Percentiles rank a stretch among this genome's conserved stretches.
These are phyloP conservation scores for Leucophora obtusa DNA, from an alignment of 2,888 invertebrate species.

Conservation along the genomic window DNA sequence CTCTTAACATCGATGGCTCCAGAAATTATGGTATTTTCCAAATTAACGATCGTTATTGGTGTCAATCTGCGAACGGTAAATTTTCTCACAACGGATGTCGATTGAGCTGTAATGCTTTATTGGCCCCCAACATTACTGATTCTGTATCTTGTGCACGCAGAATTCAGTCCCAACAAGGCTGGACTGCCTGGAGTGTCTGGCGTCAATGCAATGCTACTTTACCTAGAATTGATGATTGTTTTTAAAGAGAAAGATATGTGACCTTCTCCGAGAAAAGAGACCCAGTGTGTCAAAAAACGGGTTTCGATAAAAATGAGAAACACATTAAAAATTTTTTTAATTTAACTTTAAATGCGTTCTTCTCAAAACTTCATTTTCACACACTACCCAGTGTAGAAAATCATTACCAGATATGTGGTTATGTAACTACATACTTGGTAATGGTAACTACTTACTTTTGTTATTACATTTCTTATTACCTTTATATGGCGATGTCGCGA, in stretches of 20 bases:
- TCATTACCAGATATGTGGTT: too few species aligned
- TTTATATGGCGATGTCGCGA: too few species aligned
- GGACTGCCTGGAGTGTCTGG: slow-evolving; percentile 73
- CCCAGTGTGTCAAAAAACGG: too few species aligned
- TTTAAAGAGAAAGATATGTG: slow-evolving; percentile 15
- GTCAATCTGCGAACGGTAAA: slow-evolving; percentile 68
- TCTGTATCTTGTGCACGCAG: slow-evolving; percentile 72
- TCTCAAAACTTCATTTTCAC: too few species aligned
- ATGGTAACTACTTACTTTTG: too few species aligned
- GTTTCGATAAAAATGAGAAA: too few species aligned
- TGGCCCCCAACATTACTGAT: slow-evolving; percentile 71
- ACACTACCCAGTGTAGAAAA: too few species aligned
- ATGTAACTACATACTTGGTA: too few species aligned
- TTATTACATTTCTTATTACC: too few species aligned
- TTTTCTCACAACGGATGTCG: slow-evolving; percentile 72
- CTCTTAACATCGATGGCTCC: slow-evolving; percentile 77
- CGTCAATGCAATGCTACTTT: slow-evolving; percentile 67
- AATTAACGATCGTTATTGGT: slow-evolving; percentile 69
- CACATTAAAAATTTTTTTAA: too few species aligned
- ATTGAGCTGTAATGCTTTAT: slow-evolving; percentile 69
- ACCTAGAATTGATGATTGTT: slow-evolving; percentile 68
- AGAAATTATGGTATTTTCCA: slow-evolving; percentile 77
- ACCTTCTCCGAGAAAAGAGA: too few species aligned
- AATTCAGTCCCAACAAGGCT: slow-evolving; percentile 72
- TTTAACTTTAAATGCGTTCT: too few species aligned